phyloP scores from a whole-genome alignment of 92 coral and sea anemone genomes.

The Phenganax marumi region DNA sequence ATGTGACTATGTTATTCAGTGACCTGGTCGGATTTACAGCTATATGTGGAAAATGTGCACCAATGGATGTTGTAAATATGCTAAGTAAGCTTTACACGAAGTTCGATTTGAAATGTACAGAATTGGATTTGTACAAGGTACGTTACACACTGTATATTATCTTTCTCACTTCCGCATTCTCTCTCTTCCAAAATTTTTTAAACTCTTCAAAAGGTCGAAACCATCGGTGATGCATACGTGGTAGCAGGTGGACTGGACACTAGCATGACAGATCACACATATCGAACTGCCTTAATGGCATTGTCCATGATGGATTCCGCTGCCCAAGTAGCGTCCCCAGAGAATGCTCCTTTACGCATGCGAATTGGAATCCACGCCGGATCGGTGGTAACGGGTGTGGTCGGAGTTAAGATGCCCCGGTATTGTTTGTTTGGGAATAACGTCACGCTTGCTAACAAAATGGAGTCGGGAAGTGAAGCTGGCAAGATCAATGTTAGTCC shows the following conservation, averaged over 20 bases:
- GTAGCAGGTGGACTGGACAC: slow-evolving; percentile 84
- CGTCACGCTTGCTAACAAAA: slow-evolving; percentile 85
- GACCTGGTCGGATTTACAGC: slow-evolving; percentile 91
- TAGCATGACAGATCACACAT: slow-evolving; percentile 67
- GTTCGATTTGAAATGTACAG: slow-evolving; percentile 78
- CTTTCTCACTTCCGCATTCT: too few species aligned
- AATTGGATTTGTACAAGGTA: slow-evolving; percentile 84
- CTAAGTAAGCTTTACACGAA: slow-evolving; percentile 69
- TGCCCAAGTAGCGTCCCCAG: slow-evolving; percentile 69
- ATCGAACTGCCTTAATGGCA: slow-evolving; percentile 74
- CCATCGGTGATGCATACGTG: slow-evolving; percentile 90
- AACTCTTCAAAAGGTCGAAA: slow-evolving; percentile 61
- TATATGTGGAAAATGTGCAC: slow-evolving; percentile 75
- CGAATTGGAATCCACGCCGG: slow-evolving; percentile 91
- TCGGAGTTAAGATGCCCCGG: slow-evolving; percentile 92
- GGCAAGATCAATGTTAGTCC: slow-evolving; percentile 76
- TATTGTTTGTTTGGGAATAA: slow-evolving; percentile 87
- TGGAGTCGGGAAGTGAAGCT: slow-evolving; percentile 90
- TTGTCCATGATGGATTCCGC: slow-evolving; percentile 76
- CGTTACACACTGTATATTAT: not conserved
- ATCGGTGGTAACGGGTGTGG: slow-evolving; percentile 80
- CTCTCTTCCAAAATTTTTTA: not conserved
- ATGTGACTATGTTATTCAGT: slow-evolving; percentile 82
- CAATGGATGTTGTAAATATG: slow-evolving; percentile 92
- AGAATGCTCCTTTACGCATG: slow-evolving; percentile 76